phyloP scores from a whole-genome alignment of 2,888 invertebrate species.

The Neuroscelio doddi region DNA sequence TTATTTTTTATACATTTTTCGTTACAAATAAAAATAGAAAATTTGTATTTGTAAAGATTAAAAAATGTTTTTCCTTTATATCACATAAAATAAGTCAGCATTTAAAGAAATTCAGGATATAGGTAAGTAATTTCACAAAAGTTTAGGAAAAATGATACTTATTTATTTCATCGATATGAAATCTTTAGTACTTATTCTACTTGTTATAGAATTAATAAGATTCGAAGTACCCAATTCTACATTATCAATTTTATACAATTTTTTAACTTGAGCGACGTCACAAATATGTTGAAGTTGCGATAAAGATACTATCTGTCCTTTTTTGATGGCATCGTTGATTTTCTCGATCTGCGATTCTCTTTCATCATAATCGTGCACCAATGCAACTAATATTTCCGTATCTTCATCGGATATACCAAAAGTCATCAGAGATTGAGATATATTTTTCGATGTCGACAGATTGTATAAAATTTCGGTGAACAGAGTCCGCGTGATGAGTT shows the following conservation, averaged over 20 bases:
- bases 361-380: conserved; percentile 66
- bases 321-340: conserved; percentile 73
- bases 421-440: conserved; percentile 78
- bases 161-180: conserved; percentile 70
- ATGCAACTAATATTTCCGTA: conserved; percentile 72
- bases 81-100: no score
- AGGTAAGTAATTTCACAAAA: no score
- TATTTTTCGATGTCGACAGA: conserved; percentile 80
- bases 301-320: conserved; percentile 75
- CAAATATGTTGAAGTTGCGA: conserved; percentile 72
- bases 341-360: conserved; percentile 50
- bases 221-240: conserved; percentile 70
- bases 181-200: conserved; percentile 80
- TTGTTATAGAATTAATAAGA: conserved; percentile 77
- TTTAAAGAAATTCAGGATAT: no score
- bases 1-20: no score
- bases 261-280: conserved; percentile 74
- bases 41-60: no score
- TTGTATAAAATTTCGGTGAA: conserved; percentile 81
- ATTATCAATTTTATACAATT: conserved; percentile 77
- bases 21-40: no score
- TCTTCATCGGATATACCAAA: conserved; percentile 77
- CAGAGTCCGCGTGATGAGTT: conserved; percentile 77
- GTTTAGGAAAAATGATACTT: no score
- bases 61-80: no score